phyloP scores from a whole-genome alignment of 2,888 invertebrate species.

The Nipponacmea schrenckii region DNA sequence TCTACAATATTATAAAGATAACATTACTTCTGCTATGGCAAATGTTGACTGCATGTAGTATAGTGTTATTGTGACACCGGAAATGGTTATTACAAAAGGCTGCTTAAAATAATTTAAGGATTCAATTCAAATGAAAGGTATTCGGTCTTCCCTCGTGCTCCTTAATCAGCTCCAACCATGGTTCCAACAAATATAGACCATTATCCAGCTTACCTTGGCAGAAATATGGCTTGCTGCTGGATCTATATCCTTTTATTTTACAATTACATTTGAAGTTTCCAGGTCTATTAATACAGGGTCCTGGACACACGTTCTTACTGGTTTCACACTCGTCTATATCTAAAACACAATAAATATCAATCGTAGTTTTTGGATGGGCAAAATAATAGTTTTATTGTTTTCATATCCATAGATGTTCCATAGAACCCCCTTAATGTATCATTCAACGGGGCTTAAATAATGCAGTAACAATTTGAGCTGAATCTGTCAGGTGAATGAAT shows the following conservation, averaged over 20 bases:
- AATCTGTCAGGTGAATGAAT: too few relatives aligned
- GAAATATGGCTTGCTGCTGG: conserved; percentile 29
- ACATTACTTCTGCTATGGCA: neutral
- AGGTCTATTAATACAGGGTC: conserved; percentile 46
- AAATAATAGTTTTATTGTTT: too few relatives aligned
- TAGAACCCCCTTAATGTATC: neutral
- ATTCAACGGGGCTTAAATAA: neutral
- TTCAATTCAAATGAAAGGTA: too few relatives aligned
- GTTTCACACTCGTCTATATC: conserved; percentile 52
- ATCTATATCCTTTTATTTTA: conserved; percentile 39
- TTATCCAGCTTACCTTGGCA: conserved; percentile 36
- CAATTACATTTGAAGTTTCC: conserved; percentile 53
- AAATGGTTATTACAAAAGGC: too few relatives aligned
- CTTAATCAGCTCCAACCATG: too few relatives aligned
- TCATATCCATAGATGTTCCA: too few relatives aligned
- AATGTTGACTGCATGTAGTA: neutral
- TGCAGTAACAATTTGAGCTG: neutral
- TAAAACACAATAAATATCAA: conserved; percentile 18
- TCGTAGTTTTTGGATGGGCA: too few relatives aligned
- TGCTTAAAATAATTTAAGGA: too few relatives aligned
- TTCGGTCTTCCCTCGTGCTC: too few relatives aligned
- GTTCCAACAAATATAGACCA: too few relatives aligned
- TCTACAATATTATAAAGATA: conserved; percentile 22
- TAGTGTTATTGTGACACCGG: too few relatives aligned
- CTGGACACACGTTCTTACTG: conserved; percentile 38